A percentile compares a stretch with the other conserved stretches of the same genome.
Evolutionary conservation across 1,140 invertebrate genomes (phyloP).

Genomic region (Bombus fervidus): DNA sequence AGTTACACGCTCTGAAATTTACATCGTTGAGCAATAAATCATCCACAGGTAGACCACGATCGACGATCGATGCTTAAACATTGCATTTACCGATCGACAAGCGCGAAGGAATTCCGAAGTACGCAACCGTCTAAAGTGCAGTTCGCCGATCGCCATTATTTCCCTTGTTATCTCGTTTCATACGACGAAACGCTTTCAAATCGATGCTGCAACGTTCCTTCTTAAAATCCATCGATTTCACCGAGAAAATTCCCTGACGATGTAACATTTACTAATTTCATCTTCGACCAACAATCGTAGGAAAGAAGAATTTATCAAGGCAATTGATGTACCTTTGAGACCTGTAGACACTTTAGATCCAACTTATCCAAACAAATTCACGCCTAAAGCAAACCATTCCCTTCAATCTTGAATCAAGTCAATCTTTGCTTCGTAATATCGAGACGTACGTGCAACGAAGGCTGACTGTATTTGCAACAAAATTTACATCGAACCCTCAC

Average conservation of each 20-base stretch:
- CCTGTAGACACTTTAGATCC: too few species aligned
- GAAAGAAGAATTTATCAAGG: not conserved
- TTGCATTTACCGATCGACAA: conserved; percentile 19
- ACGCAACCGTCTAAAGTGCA: conserved; percentile 30
- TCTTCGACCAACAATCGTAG: too few species aligned
- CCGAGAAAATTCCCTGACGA: not conserved
- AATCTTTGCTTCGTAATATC: not conserved
- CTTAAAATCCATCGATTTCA: not conserved
- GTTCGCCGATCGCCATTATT: conserved; percentile 42
- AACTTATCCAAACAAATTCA: not conserved
- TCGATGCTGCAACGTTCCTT: not conserved
- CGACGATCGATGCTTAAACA: conserved; percentile 4
- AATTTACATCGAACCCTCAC: too few species aligned
- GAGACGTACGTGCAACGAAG: too few species aligned
- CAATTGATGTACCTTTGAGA: not conserved
- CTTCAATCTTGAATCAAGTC: not conserved
- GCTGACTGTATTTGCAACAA: too few species aligned
- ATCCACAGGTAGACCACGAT: not conserved
- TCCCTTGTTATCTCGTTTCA: conserved; percentile 52
- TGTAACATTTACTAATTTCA: not conserved
- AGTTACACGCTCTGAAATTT: conserved; percentile 7
- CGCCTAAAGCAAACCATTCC: not conserved
- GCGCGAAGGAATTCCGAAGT: conserved; percentile 21
- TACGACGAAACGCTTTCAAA: conserved; percentile 8
- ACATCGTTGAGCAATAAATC: conserved; percentile 2